Conservation (phyloP, 2,797 vertebrate genomes). For the Salmo trutta region DNA sequence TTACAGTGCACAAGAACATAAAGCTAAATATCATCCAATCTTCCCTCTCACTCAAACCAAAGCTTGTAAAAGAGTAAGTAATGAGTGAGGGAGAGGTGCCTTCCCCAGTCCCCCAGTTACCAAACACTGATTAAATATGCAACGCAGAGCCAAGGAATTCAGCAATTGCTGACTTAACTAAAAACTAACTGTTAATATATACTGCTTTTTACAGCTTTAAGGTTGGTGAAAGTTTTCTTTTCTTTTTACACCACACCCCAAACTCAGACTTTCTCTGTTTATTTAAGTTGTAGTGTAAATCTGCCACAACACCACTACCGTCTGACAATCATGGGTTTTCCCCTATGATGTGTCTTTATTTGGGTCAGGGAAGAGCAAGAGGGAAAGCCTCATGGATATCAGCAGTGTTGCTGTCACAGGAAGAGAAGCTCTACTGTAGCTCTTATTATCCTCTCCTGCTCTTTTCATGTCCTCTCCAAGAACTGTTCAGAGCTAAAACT, state of each 20-base stretch:
- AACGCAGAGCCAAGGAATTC: conserved; percentile 60
- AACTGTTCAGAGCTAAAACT: conserved; percentile 2
- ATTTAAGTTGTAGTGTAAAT: conserved; percentile 22
- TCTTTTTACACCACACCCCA: conserved; percentile 24
- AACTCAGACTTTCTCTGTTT: not conserved
- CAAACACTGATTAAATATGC: conserved; percentile 73
- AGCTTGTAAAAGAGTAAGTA: conserved; percentile 59
- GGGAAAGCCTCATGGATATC: not conserved
- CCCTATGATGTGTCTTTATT: conserved; percentile 16
- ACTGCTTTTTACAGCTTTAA: conserved; percentile 46
- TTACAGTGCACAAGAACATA: conserved; percentile 6
- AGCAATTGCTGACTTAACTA: conserved; percentile 64
- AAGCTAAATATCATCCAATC: conserved; percentile 41
- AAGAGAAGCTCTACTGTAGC: not conserved
- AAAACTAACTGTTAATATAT: conserved; percentile 28
- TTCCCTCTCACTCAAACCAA: conserved; percentile 7
- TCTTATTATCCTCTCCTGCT: conserved; percentile 18
- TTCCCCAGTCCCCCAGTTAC: conserved; percentile 63
- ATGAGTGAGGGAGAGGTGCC: conserved; percentile 62
- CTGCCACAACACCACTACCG: conserved; percentile 28
- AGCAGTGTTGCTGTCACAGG: conserved; percentile 1
- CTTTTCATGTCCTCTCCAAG: conserved; percentile 26
- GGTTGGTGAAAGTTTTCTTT: conserved; percentile 56
- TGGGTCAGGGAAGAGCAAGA: conserved; percentile 18
- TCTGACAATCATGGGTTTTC: conserved; percentile 21